Conservation (phyloP, 1,140 invertebrate genomes). For the Panagrolaimus sp. region DNA sequence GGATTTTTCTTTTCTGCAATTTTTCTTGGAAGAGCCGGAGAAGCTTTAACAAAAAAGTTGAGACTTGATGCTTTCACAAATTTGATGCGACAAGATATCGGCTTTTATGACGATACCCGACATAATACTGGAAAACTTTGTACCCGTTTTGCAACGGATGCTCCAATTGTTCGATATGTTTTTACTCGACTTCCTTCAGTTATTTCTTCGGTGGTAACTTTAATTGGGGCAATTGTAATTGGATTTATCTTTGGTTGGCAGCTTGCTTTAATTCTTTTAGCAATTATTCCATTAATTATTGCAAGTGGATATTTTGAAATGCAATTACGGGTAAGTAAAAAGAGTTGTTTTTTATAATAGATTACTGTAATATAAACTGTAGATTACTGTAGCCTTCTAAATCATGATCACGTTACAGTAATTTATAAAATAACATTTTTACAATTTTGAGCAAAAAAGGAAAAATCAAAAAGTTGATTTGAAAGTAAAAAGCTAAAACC, state of each 20-base stretch:
- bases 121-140: conserved; percentile 64
- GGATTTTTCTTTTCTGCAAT: conserved; percentile 61
- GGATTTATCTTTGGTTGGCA: conserved; percentile 62
- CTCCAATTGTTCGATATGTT: conserved; percentile 63
- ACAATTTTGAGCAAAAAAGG: too few species aligned
- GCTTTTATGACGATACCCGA: conserved; percentile 64
- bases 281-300: conserved; percentile 61
- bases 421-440: too few species aligned
- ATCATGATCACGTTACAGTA: too few species aligned
- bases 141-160: conserved; percentile 64
- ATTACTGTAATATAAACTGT: too few species aligned
- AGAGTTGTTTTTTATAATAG: too few species aligned
- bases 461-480: too few species aligned
- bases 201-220: conserved; percentile 61
- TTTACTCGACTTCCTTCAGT: conserved; percentile 62
- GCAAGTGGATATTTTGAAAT: conserved; percentile 59
- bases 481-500: too few species aligned
- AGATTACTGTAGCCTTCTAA: too few species aligned
- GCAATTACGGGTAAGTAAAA: conserved; percentile 50
- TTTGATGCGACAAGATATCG: conserved; percentile 64
- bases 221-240: conserved; percentile 60
- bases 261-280: conserved; percentile 59
- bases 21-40: conserved; percentile 60
- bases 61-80: conserved; percentile 62
- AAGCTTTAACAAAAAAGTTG: conserved; percentile 62